phyloP scores from a whole-genome alignment of 2,888 invertebrate genomes.

The Tethea ocularis region DNA sequence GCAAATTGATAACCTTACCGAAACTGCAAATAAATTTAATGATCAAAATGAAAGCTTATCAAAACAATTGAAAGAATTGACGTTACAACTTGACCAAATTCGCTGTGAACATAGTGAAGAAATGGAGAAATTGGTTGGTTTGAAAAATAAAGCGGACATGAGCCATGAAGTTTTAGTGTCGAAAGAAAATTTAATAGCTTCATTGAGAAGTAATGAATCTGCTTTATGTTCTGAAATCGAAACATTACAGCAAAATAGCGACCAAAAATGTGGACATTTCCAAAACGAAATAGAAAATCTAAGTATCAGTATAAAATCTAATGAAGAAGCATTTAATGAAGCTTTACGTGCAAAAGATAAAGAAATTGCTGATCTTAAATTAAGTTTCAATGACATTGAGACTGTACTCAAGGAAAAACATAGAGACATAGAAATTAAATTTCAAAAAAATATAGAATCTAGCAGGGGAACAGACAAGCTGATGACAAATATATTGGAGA shows the following conservation, averaged over 20 bases:
- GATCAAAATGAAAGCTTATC: slow-evolving; percentile 16
- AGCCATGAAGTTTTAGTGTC: neutral
- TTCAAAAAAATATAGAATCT: slow-evolving; percentile 25
- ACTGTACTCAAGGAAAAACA: slow-evolving; percentile 33
- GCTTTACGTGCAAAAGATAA: slow-evolving; percentile 30
- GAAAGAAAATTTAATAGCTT: slow-evolving; percentile 28
- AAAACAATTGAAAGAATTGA: slow-evolving; percentile 15
- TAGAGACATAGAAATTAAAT: slow-evolving; percentile 26
- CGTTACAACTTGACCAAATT: neutral
- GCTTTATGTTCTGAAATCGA: slow-evolving; percentile 17
- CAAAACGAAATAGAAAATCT: slow-evolving; percentile 30
- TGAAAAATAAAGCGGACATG: slow-evolving; percentile 13
- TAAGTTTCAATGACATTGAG: slow-evolving; percentile 26
- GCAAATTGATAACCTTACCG: slow-evolving; percentile 26
- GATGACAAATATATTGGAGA: slow-evolving; percentile 43
- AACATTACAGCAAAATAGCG: slow-evolving; percentile 13
- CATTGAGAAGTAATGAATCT: slow-evolving; percentile 27
- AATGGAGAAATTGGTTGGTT: slow-evolving; percentile 20
- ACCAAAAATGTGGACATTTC: slow-evolving; percentile 14
- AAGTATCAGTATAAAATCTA: slow-evolving; percentile 27
- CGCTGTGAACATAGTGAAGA: slow-evolving; percentile 9
- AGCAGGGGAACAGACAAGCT: slow-evolving; percentile 33
- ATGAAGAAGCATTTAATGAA: slow-evolving; percentile 31
- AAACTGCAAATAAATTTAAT: slow-evolving; percentile 15
- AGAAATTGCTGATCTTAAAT: slow-evolving; percentile 25